These are phyloP conservation scores for Paramormyrops kingsleyae DNA, from an alignment of 2,113 vertebrate genomes.

Conservation along the genomic window DNA sequence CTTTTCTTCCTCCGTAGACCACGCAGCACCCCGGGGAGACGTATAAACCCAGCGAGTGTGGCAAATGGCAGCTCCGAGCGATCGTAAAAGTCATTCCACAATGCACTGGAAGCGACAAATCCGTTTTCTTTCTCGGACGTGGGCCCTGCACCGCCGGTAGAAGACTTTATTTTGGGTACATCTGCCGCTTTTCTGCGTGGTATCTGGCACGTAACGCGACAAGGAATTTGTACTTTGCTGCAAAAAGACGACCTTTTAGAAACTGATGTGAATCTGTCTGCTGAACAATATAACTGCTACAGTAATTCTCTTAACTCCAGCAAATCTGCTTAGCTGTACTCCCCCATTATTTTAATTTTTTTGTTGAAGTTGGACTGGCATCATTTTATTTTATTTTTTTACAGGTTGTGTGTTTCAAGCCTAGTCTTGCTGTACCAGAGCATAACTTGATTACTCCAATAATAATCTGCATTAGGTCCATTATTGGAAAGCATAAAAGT, in stretches of 20 bases:
- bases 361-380: neutral
- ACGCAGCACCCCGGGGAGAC: neutral
- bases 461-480: conserved; percentile 82
- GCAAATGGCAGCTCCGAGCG: neutral
- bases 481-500: conserved; percentile 74
- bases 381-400: conserved; percentile 14
- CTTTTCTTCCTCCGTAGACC: neutral
- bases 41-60: conserved; percentile 2
- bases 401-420: conserved; percentile 47
- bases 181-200: neutral
- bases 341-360: neutral
- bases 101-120: neutral
- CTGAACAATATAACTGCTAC: neutral
- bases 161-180: neutral
- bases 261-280: neutral
- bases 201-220: neutral
- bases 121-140: neutral
- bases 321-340: neutral
- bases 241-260: neutral
- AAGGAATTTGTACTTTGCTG: neutral
- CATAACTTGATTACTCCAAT: conserved; percentile 72
- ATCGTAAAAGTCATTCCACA: neutral
- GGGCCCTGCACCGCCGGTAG: neutral
- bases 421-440: conserved; percentile 54
- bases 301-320: neutral